Conservation (phyloP, 1,140 invertebrate species). For the Leptinotarsa undecemlineata region DNA sequence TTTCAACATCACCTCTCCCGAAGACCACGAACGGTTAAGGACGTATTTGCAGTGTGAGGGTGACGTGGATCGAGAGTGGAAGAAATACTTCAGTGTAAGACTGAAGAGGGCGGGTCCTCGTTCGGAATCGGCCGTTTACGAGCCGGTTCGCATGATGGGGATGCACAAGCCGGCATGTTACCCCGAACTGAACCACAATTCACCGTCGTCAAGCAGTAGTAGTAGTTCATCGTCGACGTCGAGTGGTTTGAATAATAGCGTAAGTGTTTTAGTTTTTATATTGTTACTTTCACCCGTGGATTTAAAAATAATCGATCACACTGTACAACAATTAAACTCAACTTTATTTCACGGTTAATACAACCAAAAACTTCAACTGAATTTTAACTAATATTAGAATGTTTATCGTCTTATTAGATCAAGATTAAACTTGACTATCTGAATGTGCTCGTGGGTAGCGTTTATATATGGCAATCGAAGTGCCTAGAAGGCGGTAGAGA, state of each 20-base stretch:
- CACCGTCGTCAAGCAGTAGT: constrained; percentile 6
- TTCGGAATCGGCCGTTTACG: constrained; percentile 68
- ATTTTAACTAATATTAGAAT: too few relatives aligned
- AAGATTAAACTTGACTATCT: too few relatives aligned
- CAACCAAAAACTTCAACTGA: too few relatives aligned
- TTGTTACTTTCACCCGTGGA: neutral
- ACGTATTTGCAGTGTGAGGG: constrained; percentile 65
- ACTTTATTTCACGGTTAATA: too few relatives aligned
- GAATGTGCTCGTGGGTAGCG: too few relatives aligned
- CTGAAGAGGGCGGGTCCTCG: constrained; percentile 67
- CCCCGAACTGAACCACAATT: neutral
- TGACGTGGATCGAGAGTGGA: constrained; percentile 52
- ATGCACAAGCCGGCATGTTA: constrained; percentile 34
- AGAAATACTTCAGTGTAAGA: constrained; percentile 59
- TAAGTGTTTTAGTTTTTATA: constrained; percentile 24
- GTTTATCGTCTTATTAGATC: too few relatives aligned
- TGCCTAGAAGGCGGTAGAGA: too few relatives aligned
- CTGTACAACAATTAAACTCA: too few relatives aligned
- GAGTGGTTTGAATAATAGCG: constrained; percentile 38
- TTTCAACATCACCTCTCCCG: constrained; percentile 74
- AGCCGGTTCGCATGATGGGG: constrained; percentile 64
- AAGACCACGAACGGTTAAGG: constrained; percentile 74
- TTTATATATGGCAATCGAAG: too few relatives aligned
- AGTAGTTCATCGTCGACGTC: neutral
- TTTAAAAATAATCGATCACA: too few relatives aligned